Conservation (phyloP, 2,888 invertebrate species). For the Drosophila longiperda region DNA sequence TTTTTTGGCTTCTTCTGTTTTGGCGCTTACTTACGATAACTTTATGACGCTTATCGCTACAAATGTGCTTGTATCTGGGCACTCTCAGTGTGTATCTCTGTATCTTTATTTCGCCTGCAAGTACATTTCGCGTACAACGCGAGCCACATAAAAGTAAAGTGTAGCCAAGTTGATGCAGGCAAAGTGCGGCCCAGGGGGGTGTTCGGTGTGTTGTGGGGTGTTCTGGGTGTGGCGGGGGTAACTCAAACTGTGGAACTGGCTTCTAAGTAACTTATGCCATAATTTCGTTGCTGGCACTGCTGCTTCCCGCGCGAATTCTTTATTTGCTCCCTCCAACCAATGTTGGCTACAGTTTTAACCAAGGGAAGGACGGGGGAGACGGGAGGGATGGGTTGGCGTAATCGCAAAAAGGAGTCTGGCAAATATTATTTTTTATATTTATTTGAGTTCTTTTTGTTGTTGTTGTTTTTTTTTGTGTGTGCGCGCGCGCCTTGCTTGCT, state of each 20-base stretch:
- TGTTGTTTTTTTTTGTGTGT: constrained; percentile 33
- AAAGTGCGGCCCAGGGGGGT: constrained; percentile 27
- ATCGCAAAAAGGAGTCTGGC: constrained; percentile 79
- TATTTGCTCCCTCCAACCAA: constrained; percentile 44
- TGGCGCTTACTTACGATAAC: constrained; percentile 80
- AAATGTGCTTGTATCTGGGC: constrained; percentile 78
- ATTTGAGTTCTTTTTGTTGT: constrained; percentile 36
- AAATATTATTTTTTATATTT: constrained; percentile 82
- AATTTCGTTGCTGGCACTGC: constrained; percentile 60
- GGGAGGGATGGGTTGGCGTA: constrained; percentile 30
- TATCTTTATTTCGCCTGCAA: constrained; percentile 79
- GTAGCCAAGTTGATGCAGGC: constrained; percentile 71
- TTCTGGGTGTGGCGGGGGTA: constrained; percentile 4
- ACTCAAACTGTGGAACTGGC: constrained; percentile 46
- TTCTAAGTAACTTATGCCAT: constrained; percentile 80
- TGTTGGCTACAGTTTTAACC: constrained; percentile 36
- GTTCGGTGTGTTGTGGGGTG: background rate
- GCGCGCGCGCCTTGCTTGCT: constrained; percentile 56
- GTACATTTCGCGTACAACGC: constrained; percentile 68
- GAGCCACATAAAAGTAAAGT: constrained; percentile 78
- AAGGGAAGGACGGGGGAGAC: background rate
- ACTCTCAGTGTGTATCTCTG: constrained; percentile 63
- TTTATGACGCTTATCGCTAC: constrained; percentile 80
- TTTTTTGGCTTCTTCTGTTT: constrained; percentile 64
- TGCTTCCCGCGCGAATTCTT: constrained; percentile 60